phyloP scores from a whole-genome alignment of 2,888 invertebrate species.

The Griposia aprilina region DNA sequence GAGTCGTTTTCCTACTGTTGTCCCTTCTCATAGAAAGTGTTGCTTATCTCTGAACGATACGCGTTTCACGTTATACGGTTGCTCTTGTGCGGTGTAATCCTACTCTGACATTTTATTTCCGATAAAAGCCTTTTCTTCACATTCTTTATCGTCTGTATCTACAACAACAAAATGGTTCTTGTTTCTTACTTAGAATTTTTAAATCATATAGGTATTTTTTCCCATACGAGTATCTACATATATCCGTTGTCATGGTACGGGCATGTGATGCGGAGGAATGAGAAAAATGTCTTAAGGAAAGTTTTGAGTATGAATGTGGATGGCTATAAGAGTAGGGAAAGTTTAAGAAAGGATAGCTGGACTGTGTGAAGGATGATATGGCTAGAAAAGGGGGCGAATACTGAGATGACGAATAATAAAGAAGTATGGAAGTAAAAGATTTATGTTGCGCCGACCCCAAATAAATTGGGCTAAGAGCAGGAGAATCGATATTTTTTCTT shows the following conservation, averaged over 20 bases:
- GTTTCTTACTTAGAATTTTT: conserved; percentile 17
- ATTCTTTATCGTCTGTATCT: conserved; percentile 34
- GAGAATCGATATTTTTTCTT: neutral
- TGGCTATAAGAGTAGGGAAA: neutral
- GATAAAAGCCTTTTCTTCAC: conserved; percentile 53
- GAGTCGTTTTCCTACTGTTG: conserved; percentile 36
- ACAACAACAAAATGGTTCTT: conserved; percentile 10
- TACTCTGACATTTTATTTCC: conserved; percentile 44
- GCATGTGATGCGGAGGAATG: neutral
- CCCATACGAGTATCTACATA: too few species aligned
- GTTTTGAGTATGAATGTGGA: neutral
- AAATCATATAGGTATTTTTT: conserved; percentile 8
- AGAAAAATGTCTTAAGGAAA: neutral
- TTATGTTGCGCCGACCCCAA: neutral
- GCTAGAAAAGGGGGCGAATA: neutral
- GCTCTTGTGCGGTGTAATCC: conserved; percentile 46
- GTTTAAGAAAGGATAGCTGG: neutral
- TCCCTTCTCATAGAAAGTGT: conserved; percentile 48
- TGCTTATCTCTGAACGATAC: conserved; percentile 46
- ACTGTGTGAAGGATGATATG: neutral
- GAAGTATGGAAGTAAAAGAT: neutral
- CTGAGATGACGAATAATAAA: neutral
- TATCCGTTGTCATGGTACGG: neutral
- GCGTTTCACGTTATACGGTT: conserved; percentile 42
- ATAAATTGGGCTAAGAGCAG: neutral